Percentiles rank a stretch among this genome's conserved stretches.
These are phyloP conservation scores for Antechinus stuartii DNA, from an alignment of 2,113 vertebrate species.

Conservation along the genomic window DNA sequence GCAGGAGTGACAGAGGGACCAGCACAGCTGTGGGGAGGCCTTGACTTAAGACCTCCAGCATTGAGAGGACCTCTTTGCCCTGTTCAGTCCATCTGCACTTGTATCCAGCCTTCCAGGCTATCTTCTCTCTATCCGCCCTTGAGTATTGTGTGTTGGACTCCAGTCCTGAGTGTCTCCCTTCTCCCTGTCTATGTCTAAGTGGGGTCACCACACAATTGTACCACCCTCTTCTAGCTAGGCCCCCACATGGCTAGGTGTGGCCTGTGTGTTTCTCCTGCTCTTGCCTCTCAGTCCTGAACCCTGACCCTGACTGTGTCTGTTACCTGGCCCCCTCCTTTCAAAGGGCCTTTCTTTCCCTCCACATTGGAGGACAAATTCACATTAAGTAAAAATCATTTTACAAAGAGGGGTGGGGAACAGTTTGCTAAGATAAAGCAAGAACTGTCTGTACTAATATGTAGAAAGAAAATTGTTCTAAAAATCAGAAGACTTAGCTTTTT, in stretches of 20 bases:
- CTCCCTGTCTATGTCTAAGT: neutral
- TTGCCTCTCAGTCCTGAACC: neutral
- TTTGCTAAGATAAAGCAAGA: neutral
- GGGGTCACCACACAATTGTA: neutral
- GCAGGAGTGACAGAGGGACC: neutral
- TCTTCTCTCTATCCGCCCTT: neutral
- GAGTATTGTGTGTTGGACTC: neutral
- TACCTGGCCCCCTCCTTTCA: neutral
- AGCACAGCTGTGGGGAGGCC: neutral
- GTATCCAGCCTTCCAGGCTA: neutral
- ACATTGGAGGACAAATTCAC: neutral
- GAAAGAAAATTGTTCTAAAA: neutral
- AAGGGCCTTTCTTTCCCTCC: neutral
- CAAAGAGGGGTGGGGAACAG: neutral
- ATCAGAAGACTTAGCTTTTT: neutral
- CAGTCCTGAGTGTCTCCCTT: neutral
- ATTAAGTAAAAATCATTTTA: neutral
- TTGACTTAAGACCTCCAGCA: neutral
- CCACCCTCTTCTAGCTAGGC: neutral
- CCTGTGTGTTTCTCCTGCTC: neutral
- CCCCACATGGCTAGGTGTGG: accelerated
- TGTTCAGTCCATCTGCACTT: neutral
- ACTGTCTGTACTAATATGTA: neutral
- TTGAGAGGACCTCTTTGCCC: neutral
- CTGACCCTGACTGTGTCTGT: neutral